Evolutionary conservation across 2,888 invertebrate species (phyloP), one percentile per base, ranked within the genome.

Genomic region (Agrotis segetum): DNA sequence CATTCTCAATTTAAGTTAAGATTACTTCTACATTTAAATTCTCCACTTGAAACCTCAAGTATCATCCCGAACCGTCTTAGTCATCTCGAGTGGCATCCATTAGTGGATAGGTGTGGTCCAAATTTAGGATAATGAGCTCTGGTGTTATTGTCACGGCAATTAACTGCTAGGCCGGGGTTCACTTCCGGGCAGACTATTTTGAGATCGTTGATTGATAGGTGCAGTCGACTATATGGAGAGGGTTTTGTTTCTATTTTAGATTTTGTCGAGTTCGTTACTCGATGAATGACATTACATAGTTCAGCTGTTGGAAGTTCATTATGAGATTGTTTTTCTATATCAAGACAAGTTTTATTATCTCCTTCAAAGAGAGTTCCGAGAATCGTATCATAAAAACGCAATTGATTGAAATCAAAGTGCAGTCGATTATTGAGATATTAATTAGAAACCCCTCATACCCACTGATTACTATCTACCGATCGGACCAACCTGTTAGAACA

Each of bases 71-170:
- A 71, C 46, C 29, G 55, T 56, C 67, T 62, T 74, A 77, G 65
- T 80, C 69, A 77, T 81, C 72, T 85, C 74, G 70, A 85, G 85
- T 83, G 72, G 61, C 68, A 69, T 85, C 87, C 89, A 89, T 88
- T 88, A 89, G 85, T 79, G 65, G 75, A 69, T 84, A 89, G 90
- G 89, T 88, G 90, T 89, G 89, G 86, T 91, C 88, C 89, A 91
- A 88, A 92, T 90, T 91, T 92, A 91, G 90, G 80, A 91, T 92
- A 91, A 91, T 89, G 90, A 89, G 88, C 84, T 81, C 81, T 83
- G 84, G 87, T 88, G 89, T 90, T 85, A 85, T 86, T 92, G 94
- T 93, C 93, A 89, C 87, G 91, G 92, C 87, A 92, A 93, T 94
- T 93, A 93, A 88, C 88, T 70, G 82, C 85, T 76, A 56, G 69